Evolutionary conservation across 2,113 vertebrate species (phyloP).

Genomic region (Campylomormyrus tamandua): DNA sequence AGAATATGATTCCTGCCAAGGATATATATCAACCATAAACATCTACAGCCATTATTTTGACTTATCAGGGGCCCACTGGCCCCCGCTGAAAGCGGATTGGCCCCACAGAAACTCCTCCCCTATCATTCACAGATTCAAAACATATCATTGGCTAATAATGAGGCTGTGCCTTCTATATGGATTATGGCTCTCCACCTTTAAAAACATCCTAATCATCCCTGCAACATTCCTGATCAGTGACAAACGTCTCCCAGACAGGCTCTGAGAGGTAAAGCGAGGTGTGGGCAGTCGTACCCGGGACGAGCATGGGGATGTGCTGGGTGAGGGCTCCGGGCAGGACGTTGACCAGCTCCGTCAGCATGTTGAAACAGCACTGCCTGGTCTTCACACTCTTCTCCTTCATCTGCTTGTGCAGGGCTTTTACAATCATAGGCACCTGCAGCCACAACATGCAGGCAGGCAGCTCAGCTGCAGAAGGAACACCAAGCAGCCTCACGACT

Average conservation of each 20-base stretch:
- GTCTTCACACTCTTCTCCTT: conserved; percentile 99
- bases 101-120: neutral
- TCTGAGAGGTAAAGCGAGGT: neutral
- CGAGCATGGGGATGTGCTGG: conserved; percentile 86
- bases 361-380: conserved; percentile 97
- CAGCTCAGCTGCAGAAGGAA: neutral
- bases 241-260: neutral
- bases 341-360: conserved; percentile 95
- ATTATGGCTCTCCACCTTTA: neutral
- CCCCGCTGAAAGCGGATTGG: neutral
- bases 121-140: neutral
- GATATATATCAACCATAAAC: conserved; percentile 4
- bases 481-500: neutral
- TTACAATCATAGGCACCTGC: conserved; percentile 95
- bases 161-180: neutral
- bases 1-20: conserved; percentile 89
- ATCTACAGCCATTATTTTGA: neutral
- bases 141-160: neutral
- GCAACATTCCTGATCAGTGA: neutral
- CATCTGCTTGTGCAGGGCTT: conserved; percentile 96
- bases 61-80: neutral
- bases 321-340: conserved; percentile 91
- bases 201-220: neutral
- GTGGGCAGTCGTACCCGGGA: conserved; percentile 73
- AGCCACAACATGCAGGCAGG: conserved; percentile 1